A percentile compares a stretch with the other conserved stretches of the same genome.
phyloP scores from a whole-genome alignment of 64 coral and sea anemone species.

The Pachyseris speciosa region DNA sequence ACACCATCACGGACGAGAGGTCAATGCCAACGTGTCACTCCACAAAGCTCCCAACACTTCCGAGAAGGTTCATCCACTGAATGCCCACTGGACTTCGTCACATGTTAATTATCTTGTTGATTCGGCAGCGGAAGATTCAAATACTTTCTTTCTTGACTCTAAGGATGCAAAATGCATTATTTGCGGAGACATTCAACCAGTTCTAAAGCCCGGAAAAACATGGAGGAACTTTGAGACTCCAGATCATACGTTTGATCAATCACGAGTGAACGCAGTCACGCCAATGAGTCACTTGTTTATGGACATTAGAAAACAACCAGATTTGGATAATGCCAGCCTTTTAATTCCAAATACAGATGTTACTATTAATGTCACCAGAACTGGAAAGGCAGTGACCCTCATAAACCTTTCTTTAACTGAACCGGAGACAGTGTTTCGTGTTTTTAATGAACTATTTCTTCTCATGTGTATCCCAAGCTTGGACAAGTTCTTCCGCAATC shows the following conservation, averaged over 20 bases:
- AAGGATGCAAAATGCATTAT: constrained; percentile 62
- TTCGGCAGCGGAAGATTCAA: neutral
- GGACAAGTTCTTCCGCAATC: constrained; percentile 29
- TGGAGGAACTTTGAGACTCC: constrained; percentile 27
- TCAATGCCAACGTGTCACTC: constrained; percentile 56
- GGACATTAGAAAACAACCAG: neutral
- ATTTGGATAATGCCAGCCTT: neutral
- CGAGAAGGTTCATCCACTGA: neutral
- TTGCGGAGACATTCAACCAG: constrained; percentile 44
- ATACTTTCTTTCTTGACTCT: neutral
- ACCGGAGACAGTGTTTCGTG: constrained; percentile 1
- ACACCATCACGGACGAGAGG: constrained; percentile 42
- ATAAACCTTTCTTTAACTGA: neutral
- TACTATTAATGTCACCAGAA: constrained; percentile 50
- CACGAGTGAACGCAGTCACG: constrained; percentile 14
- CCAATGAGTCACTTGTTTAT: constrained; percentile 74
- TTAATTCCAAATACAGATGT: neutral
- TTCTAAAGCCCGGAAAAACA: constrained; percentile 25
- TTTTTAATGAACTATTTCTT: constrained; percentile 48
- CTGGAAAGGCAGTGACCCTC: constrained; percentile 52
- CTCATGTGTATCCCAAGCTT: constrained; percentile 5
- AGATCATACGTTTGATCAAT: constrained; percentile 59
- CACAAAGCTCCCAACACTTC: constrained; percentile 56
- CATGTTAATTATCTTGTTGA: constrained; percentile 54
- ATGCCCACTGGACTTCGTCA: constrained; percentile 30